Base-by-base conservation (phyloP, 2,888 invertebrate species). In the Linnaemya vulpina region DNA sequence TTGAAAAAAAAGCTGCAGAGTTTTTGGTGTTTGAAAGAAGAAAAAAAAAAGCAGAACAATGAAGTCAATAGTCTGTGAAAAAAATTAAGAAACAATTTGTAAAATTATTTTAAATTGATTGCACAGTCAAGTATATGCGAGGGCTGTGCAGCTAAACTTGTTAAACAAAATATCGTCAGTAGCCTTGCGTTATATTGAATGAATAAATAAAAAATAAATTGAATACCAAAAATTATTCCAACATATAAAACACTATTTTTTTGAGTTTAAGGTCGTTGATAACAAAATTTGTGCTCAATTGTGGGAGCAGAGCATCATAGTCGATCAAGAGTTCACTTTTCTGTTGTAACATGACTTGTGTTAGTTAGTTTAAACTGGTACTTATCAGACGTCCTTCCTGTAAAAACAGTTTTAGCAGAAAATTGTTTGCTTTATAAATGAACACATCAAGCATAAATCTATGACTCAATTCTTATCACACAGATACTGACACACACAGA, bases 391-490 rank as follows among this genome's bases (percentile, higher is more conserved):
- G 30, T 13, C 17, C 65, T 49, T 67, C 58, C 49, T 58, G 0
- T 38, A 49, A 49, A 49, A 49, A 25, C 17, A 49, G 49, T 68
- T 51, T 17, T n/a, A 51, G 9, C 40, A 17, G 49, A 77, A 60
- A 43, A 20, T 20, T 1, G n/a, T 63, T 65, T 7, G 9, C 20
- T 22, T 60, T 13, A 40, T 58, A 65, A 46, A 15, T 25, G 25
- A 67, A 49, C 30, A 65, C 30, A 65, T 17, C 15, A 38, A 46
- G 25, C 43, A 58, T 17, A 43, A 55, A 67, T 35, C 58, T 80
- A 86, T 87, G 77, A 76, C 67, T 83, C 86, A 83, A 65, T 65
- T 22, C 10, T 67, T 74, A 38, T 65, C 17, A 78, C 30, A 71
- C 13, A 20, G 9, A 25, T 30, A n/a, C 22, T 10, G 25, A 58